Evolutionary conservation across 2,888 invertebrate species (phyloP).

Genomic region (Sylvicola fuscatus): DNA sequence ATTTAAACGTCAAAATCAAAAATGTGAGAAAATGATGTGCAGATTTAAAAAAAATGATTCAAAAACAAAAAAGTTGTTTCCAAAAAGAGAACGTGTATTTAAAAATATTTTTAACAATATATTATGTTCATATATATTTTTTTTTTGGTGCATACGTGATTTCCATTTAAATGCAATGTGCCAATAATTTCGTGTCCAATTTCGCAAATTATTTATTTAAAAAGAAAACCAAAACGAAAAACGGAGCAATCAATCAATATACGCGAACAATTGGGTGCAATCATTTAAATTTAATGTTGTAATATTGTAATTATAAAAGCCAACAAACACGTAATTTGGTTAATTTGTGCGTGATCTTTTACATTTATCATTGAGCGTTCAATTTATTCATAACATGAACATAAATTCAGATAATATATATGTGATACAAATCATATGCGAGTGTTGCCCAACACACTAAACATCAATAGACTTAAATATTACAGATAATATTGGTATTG

Average conservation of each 20-base stretch:
- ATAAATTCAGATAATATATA: slow-evolving; percentile 1
- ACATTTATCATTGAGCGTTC: not conserved
- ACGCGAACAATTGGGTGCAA: too few relatives aligned
- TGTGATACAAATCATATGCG: slow-evolving; percentile 8
- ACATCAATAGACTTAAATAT: slow-evolving; percentile 7
- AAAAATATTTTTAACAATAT: too few relatives aligned
- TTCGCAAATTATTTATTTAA: not conserved
- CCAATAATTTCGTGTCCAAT: slow-evolving; percentile 6
- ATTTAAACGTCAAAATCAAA: too few relatives aligned
- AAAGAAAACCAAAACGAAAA: not conserved
- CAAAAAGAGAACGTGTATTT: not conserved
- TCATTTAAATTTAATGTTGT: too few relatives aligned
- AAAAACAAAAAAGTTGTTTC: slow-evolving; percentile 1
- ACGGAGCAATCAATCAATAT: not conserved
- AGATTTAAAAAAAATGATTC: not conserved
- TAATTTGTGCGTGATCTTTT: too few relatives aligned
- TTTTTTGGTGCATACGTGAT: slow-evolving; percentile 6
- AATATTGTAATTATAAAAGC: too few relatives aligned
- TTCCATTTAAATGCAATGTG: slow-evolving; percentile 8
- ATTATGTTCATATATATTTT: too few relatives aligned
- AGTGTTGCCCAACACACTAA: slow-evolving; percentile 10
- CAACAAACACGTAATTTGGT: too few relatives aligned
- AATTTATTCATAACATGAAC: slow-evolving; percentile 1
- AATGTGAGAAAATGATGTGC: too few relatives aligned
- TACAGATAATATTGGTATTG: slow-evolving; percentile 1